A percentile compares a stretch with the other conserved stretches of the same genome.
These are phyloP conservation scores for Abrostola tripartita DNA, from an alignment of 2,888 invertebrate genomes.

Conservation along the genomic window DNA sequence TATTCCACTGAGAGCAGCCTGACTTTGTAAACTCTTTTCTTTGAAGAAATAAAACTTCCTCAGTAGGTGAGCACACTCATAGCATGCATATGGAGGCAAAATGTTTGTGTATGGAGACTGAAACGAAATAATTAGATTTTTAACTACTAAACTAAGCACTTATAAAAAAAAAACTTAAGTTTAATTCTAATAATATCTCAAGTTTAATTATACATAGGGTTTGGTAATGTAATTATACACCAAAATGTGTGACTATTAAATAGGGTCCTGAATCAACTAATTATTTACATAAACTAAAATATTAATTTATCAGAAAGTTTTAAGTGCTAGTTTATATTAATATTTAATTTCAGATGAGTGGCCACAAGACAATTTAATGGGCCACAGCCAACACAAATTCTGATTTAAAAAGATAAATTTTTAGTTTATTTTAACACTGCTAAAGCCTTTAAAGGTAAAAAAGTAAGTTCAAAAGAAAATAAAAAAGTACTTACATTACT, in stretches of 20 bases:
- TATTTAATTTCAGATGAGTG: too few relatives aligned
- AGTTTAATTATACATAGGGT: too few relatives aligned
- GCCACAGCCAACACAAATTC: background rate
- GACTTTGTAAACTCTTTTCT: constrained; percentile 71
- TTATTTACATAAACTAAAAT: too few relatives aligned
- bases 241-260: too few relatives aligned
- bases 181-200: too few relatives aligned
- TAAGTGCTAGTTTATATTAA: too few relatives aligned
- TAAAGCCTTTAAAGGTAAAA: too few relatives aligned
- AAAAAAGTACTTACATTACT: constrained; percentile 69
- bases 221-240: too few relatives aligned
- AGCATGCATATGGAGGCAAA: constrained; percentile 74
- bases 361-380: too few relatives aligned
- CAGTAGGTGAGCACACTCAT: constrained; percentile 72
- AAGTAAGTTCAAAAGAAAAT: background rate
- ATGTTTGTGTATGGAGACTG: constrained; percentile 63
- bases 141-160: background rate
- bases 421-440: too few relatives aligned
- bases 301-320: background rate
- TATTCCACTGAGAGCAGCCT: constrained; percentile 68
- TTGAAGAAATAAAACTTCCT: constrained; percentile 74
- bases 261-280: too few relatives aligned
- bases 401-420: too few relatives aligned
- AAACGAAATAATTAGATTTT: constrained; percentile 31
- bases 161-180: constrained; percentile 12